Evolutionary conservation across 2,113 vertebrate species (phyloP), one percentile per base, ranked within the genome.

Genomic region (Thalassoma bifasciatum): DNA sequence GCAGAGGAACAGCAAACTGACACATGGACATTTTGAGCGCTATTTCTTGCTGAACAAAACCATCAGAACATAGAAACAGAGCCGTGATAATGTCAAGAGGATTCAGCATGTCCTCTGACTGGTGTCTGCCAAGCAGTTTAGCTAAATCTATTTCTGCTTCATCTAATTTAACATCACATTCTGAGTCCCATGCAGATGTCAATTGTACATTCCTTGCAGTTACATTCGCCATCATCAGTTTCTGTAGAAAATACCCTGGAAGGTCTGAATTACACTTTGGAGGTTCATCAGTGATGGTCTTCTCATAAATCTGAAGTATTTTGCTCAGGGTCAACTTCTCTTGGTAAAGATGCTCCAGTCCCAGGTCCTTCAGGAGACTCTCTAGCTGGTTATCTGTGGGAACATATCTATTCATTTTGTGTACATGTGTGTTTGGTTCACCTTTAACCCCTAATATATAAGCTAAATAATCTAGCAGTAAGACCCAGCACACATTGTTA

Each of bases 21-120:
- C n/a, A n/a, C n/a, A n/a, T n/a, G n/a, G n/a, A n/a, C 94, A 95
- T 95, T 84, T 94, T 94, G 7, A 88, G 71, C 42, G 94, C 22
- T 72, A 95, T 79, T 62, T 94, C 90, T 36, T 93, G 88, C 11
- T 90, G 93, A 8, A 95, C 66, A 75, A 94, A 92, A 22, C 67
- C 79, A 62, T 95, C 92, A 13, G 95, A 92, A 40, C 94, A 95
- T 57, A 93, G 77, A 67, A 96, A 86, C 2, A 93, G 69, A 17
- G 92, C 93, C 57, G 93, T 93, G 30, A 95, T 73, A 13, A 96
- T 64, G 50, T 96, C 94, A 4, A 95, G 88, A 0, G 93, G 94
- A 36, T 95, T 88, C 0, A 0, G 14, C 42, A 10, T 65, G 8
- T 83, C 1, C 1, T 3, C 30, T 51, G 16, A 34, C 0, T 71